A percentile compares a stretch with the other conserved stretches of the same genome.
phyloP scores from a whole-genome alignment of 2,888 invertebrate species.

The Dysmachus trigonus region DNA sequence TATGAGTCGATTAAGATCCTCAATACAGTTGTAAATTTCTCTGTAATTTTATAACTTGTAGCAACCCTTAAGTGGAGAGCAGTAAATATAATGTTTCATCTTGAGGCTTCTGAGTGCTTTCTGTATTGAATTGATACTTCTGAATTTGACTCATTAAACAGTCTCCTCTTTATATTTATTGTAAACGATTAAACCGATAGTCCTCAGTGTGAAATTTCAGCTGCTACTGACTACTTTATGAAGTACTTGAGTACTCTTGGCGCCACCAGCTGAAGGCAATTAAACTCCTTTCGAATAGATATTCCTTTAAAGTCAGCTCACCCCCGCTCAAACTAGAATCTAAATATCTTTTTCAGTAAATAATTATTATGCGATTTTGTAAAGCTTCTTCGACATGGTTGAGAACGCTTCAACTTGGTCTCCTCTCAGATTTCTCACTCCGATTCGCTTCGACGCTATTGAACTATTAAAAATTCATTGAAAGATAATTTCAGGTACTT shows the following conservation, averaged over 20 bases:
- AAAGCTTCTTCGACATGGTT: neutral
- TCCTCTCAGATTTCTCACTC: neutral
- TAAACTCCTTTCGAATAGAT: neutral
- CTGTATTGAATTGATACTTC: neutral
- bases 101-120: neutral
- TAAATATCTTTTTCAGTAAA: neutral
- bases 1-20: neutral
- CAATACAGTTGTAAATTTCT: neutral
- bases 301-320: neutral
- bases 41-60: neutral
- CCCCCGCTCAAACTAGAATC: neutral
- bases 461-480: neutral
- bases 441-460: neutral
- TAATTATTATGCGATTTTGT: neutral
- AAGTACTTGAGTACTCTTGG: neutral
- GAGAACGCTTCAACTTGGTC: neutral
- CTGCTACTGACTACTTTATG: neutral
- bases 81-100: neutral
- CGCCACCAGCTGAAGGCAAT: neutral
- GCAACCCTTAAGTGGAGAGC: neutral
- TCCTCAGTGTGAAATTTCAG: neutral
- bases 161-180: neutral
- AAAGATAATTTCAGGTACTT: neutral
- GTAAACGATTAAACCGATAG: neutral
- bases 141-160: neutral